These are phyloP conservation scores for Phrynocephalus versicolor DNA, from an alignment of 2,113 vertebrate genomes.

Conservation along the genomic window DNA sequence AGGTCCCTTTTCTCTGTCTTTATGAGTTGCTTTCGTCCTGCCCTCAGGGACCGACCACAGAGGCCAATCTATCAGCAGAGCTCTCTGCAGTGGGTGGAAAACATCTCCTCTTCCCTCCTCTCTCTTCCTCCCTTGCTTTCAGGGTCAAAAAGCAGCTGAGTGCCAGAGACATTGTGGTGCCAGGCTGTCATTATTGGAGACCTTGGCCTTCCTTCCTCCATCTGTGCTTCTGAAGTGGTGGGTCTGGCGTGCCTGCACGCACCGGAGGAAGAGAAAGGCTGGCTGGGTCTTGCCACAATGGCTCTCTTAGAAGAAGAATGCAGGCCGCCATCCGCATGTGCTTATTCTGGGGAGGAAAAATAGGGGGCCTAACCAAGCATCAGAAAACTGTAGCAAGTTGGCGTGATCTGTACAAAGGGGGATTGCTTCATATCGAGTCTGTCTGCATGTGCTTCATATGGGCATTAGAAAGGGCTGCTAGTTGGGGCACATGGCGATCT, in stretches of 20 bases:
- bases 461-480: too few species aligned
- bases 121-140: neutral
- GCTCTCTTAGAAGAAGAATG: conserved; percentile 5
- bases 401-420: too few species aligned
- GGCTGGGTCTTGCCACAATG: neutral
- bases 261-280: conserved; percentile 52
- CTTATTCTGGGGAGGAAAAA: neutral
- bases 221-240: conserved; percentile 68
- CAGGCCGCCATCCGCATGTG: neutral
- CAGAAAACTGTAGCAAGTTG: neutral
- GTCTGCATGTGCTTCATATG: too few species aligned
- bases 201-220: conserved; percentile 54
- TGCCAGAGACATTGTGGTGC: conserved; percentile 53
- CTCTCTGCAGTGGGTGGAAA: too few species aligned
- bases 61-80: neutral
- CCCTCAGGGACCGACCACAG: neutral
- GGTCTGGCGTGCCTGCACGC: conserved; percentile 47
- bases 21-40: conserved; percentile 7
- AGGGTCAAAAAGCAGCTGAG: conserved; percentile 19
- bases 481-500: too few species aligned
- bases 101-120: neutral
- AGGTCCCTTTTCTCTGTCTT: conserved; percentile 14
- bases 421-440: too few species aligned
- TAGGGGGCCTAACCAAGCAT: neutral
- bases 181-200: conserved; percentile 60